Base-by-base conservation (phyloP, 2,113 vertebrate species). In the Dasyurus viverrinus region DNA sequence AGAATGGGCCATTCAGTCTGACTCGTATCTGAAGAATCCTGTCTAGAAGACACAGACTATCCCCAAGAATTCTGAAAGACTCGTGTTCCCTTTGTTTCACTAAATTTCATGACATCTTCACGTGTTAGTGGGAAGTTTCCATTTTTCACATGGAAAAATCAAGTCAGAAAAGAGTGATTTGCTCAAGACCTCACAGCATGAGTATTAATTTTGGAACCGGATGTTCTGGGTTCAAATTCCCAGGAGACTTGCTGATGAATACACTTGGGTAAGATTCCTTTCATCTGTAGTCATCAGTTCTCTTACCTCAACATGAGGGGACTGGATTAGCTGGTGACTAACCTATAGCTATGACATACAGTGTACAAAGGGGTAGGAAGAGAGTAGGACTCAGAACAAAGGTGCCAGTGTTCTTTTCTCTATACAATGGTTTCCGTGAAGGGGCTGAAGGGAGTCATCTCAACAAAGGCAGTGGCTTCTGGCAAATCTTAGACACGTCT, bases 81-180 rank as follows among this genome's bases (percentile, higher is more conserved):
- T 84, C 68, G 22, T 19, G 22, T 60, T 76, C 16, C 27, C 11
- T 36, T 36, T 55, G 6, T 1, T 12, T 76, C n/a, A 84, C 16
- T 42, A 7, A 84, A 84, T 84, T 84, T 42, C 19, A 42, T 22
- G 23, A 84, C 16, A 23, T 42, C 7, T 16, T 84, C n/a, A 42
- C 42, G 19, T 22, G 23, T 8, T 25, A 25, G n/a, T 42, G 68
- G 68, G 68, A 84, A 84, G 22, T 36, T 7, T 84, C 36, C 19
- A 68, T 93, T 95, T 97, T 94, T 84, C 5, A 93, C 26, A 30
- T 91, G 50, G n/a, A 54, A 12, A 94, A 96, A 93, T 50, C 47
- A 93, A 94, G 57, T 84, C 57, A 95, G 52, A 2, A 48, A 8
- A 93, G 54, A 55, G 53, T 30, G 91, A 95, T 1, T 68, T 95